A percentile compares a stretch with the other conserved stretches of the same genome.
These are phyloP conservation scores for Cheiracanthium punctorium DNA, from an alignment of 2,888 invertebrate genomes.

Conservation along the genomic window DNA sequence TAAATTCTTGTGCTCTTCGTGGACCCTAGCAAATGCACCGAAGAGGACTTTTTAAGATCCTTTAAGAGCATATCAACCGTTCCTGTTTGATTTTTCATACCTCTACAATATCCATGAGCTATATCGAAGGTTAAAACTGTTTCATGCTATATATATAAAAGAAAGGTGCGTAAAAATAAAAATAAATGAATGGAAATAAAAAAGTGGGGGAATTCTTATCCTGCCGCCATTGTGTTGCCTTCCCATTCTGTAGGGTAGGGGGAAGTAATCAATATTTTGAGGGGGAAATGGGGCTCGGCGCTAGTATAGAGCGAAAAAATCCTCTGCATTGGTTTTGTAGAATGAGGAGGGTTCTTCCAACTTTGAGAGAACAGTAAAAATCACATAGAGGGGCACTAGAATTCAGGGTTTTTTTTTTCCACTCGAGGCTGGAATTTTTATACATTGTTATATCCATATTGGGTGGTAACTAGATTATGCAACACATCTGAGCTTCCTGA, in stretches of 20 bases:
- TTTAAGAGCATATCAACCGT: too few species aligned
- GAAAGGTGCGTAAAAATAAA: background rate
- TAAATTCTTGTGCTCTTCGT: too few species aligned
- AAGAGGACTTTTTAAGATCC: too few species aligned
- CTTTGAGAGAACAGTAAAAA: background rate
- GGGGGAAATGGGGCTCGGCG: conserved; percentile 21
- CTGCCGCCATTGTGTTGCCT: conserved; percentile 17
- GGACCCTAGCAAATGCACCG: too few species aligned
- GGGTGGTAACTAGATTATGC: background rate
- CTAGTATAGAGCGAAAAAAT: background rate
- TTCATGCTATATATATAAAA: background rate
- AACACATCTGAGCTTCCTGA: too few species aligned
- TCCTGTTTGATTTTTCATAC: too few species aligned
- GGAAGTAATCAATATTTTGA: conserved; percentile 24
- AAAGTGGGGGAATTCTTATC: conserved; percentile 1
- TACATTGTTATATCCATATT: background rate
- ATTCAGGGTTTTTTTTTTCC: background rate
- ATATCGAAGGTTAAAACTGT: background rate
- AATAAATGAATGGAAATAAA: background rate
- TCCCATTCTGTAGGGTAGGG: background rate
- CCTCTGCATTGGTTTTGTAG: conserved; percentile 14
- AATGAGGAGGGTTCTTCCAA: background rate
- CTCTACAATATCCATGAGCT: background rate
- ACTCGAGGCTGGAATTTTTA: background rate
- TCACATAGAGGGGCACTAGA: background rate